Conservation (phyloP, 2,888 invertebrate species). For the Drosophila meridionalis region DNA sequence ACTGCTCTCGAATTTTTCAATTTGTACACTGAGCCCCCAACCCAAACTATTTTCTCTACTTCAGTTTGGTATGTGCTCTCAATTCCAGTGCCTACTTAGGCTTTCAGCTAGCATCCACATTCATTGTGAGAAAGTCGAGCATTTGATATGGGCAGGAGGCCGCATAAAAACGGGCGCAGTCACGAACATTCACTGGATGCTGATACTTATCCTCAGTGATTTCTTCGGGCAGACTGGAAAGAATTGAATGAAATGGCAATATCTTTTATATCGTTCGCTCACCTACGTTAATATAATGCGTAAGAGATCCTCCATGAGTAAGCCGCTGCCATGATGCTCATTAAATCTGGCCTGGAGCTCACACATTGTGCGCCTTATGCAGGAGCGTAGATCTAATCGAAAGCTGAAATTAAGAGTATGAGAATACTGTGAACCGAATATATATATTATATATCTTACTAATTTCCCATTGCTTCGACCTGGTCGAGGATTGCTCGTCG, state of each 20-base stretch:
- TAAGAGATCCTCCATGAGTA: conserved; percentile 88
- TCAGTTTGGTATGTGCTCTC: no score
- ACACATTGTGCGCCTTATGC: conserved; percentile 89
- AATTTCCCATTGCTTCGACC: conserved; percentile 65
- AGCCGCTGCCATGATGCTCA: conserved; percentile 85
- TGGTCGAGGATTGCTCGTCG: conserved; percentile 71
- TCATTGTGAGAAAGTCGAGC: conserved; percentile 51
- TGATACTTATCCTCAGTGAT: conserved; percentile 51
- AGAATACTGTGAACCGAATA: no score
- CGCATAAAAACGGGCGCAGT: conserved; percentile 53
- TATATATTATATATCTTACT: conserved; percentile 41
- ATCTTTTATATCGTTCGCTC: background rate
- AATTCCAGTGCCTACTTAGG: conserved; percentile 27
- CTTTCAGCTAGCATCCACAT: conserved; percentile 2
- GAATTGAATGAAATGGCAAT: background rate
- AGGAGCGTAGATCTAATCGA: conserved; percentile 79
- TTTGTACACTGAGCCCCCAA: conserved; percentile 1
- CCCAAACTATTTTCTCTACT: background rate
- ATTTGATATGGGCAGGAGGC: conserved; percentile 63
- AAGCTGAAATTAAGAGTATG: conserved; percentile 43
- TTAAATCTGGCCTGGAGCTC: conserved; percentile 87
- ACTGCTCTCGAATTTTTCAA: background rate
- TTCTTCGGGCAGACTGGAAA: conserved; percentile 54
- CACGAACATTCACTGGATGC: conserved; percentile 24
- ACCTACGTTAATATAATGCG: conserved; percentile 88